These are phyloP conservation scores for Lycopodina hypogea DNA, from an alignment of 37 sponge, comb jelly and placozoan species.

Conservation along the genomic window DNA sequence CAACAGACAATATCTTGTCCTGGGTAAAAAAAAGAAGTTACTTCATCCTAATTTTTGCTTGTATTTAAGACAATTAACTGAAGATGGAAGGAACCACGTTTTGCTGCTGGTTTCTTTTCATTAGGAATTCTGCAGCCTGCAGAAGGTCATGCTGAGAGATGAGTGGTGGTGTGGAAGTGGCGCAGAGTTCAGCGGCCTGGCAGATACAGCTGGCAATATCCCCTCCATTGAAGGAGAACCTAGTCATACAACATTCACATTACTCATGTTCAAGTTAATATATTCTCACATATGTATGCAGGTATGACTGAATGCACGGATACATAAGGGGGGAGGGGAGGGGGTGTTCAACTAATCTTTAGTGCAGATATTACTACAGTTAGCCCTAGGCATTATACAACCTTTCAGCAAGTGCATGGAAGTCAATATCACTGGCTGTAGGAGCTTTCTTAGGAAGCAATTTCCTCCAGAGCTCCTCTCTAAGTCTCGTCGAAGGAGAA, in stretches of 20 bases:
- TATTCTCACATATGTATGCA: too few relatives aligned
- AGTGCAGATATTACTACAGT: conserved; percentile 1
- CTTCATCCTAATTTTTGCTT: too few relatives aligned
- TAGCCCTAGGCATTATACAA: background rate
- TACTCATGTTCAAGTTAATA: too few relatives aligned
- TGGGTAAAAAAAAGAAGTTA: too few relatives aligned
- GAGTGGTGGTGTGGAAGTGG: conserved; percentile 1
- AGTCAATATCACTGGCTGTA: conserved; percentile 35
- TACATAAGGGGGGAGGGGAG: too few relatives aligned
- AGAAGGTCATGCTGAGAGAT: conserved; percentile 13
- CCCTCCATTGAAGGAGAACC: conserved; percentile 46
- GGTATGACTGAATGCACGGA: too few relatives aligned
- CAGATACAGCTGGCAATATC: conserved; percentile 42
- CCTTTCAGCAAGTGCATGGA: conserved; percentile 43
- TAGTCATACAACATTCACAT: too few relatives aligned
- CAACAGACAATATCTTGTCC: too few relatives aligned
- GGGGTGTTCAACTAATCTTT: too few relatives aligned
- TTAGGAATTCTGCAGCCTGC: conserved; percentile 18
- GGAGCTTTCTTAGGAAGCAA: conserved; percentile 60
- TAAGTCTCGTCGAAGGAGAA: conserved; percentile 19
- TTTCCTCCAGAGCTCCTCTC: conserved; percentile 55
- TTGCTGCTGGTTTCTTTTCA: conserved; percentile 22
- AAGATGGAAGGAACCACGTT: conserved; percentile 1
- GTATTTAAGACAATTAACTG: background rate
- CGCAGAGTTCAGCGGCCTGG: conserved; percentile 34